phyloP scores from a whole-genome alignment of 1,140 invertebrate species.

The Mactra quadrangularis region DNA sequence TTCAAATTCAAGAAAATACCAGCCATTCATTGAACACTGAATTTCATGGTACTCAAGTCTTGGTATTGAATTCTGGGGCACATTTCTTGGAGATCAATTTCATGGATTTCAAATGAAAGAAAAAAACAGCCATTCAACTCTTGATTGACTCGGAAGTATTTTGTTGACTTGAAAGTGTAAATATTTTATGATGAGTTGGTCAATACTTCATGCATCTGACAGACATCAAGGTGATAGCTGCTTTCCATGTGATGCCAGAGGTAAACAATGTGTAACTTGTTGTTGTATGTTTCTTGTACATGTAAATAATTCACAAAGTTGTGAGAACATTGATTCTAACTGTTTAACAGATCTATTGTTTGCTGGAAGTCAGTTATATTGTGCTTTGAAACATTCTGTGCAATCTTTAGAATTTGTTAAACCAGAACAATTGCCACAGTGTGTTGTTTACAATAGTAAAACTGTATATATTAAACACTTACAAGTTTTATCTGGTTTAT shows the following conservation, averaged over 20 bases:
- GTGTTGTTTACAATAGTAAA: background rate
- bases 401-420: background rate
- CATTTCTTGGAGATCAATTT: no score
- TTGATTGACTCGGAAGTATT: no score
- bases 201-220: no score
- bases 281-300: background rate
- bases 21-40: no score
- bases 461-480: background rate
- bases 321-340: background rate
- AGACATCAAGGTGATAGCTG: background rate
- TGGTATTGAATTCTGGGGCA: no score
- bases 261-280: background rate
- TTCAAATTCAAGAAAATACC: no score
- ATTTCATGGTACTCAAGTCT: no score
- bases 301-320: background rate
- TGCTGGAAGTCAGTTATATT: conserved; percentile 2
- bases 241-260: background rate
- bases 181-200: no score
- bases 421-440: background rate
- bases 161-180: no score
- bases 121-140: no score
- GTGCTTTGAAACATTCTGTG: background rate
- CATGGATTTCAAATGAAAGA: no score
- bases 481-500: no score
- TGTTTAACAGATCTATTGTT: background rate